Evolutionary conservation across 2,888 invertebrate genomes (phyloP), one percentile per base, ranked within the genome.

Genomic region (Dryococelus australis): DNA sequence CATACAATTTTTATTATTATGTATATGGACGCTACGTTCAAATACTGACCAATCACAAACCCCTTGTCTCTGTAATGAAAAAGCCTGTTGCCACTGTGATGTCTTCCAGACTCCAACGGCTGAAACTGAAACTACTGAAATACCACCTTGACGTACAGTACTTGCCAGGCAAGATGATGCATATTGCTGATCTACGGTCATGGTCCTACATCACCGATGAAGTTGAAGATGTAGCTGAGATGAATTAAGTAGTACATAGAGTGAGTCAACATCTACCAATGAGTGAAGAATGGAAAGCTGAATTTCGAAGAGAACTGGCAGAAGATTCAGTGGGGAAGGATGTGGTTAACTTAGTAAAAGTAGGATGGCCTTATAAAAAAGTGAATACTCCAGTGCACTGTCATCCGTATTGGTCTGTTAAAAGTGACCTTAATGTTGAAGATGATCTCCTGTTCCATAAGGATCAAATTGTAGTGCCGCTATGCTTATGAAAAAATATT

Each of bases 41-140:
- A 85, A 43, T 81, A 43, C 53, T 87, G n/a, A 88, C 83, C 20
- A 86, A 84, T 83, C 53, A 88, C 43, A 87, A 86, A 27, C 86
- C 86, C 26, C 28, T 53, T n/a, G 85, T 81, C 8, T n/a, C 84
- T 27, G 53, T 88, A 20, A 84, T 84, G 83, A 43, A 83, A 12
- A 83, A 83, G 3, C 16, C 28, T 83, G 83, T n/a, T n/a, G n/a
- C n/a, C n/a, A n/a, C n/a, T n/a, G n/a, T n/a, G n/a, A n/a, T n/a
- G n/a, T n/a, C n/a, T 83, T 35, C 83, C 26, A 13, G 83, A 13
- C 83, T 83, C 43, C 83, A 83, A 26, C 16, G 28, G 0, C 83
- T 83, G 83, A 83, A 83, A 24, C 83, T 83, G 8, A 83, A 27
- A 24, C 35, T 83, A 0, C 83, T 83, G 28, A 83, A 27, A 27